Evolutionary conservation across 1,140 invertebrate species (phyloP), one percentile per base, ranked within the genome.

Genomic region (Drosophila lini): DNA sequence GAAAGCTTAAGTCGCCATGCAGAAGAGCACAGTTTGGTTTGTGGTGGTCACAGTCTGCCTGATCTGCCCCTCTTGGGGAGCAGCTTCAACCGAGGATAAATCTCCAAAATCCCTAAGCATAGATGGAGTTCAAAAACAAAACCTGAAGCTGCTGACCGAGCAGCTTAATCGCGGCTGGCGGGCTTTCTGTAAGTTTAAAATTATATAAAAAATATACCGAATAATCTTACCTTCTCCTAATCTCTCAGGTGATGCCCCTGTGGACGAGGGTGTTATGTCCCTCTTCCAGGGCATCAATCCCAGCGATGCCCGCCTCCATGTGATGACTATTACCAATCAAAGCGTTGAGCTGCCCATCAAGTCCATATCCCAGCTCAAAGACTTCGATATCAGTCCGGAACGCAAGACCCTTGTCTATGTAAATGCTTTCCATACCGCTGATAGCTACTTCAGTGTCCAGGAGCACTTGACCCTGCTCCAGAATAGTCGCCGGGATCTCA

Each of bases 221-320:
- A 25, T 3, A 0, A 8, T 4, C 6, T 34, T 2, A 36, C n/a
- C 13, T 42, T 1, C 1, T 0, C 11, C 9, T n/a, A 19, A 2
- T 5, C 13, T 0, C 3, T 2, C 56, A 91, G 90, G 90, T 45
- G 88, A 91, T 52, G 84, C 90, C 0, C 83, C 86, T 0, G 90
- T 91, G 8, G 90, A 91, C 41, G 90, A 91, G 65, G 84, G 88
- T 31, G 90, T 91, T 2, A 91, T 91, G 90, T 73, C 88, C 2
- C 61, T 91, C 0, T 91, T 77, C 22, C 76, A 78, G 47, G 90
- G 90, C 70, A 91, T 91, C n/a, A 91, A 80, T 77, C 90, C 90
- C 44, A 89, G 90, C 60, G 90, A 91, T 63, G 88, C 81, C 7
- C 73, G 63, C 0, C 40, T 91, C 0, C 84, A 89, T 61, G 86